phyloP scores from a whole-genome alignment of 2,113 vertebrate species.

The pig (Sus scrofa) region T2T-Sscrofa CM000820.6:36318501-36319000 shows the following conservation, averaged over 20 bases:
- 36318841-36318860: background rate
- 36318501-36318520: background rate
- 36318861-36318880: background rate
- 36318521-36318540: background rate
- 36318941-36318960: background rate
- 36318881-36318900: background rate
- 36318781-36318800: background rate
- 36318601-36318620: background rate
- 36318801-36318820: background rate
- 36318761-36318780: background rate
- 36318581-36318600: slow-evolving; percentile 4
- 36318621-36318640: background rate
- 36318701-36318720: background rate
- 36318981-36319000: background rate
- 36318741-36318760: background rate
- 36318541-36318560: background rate
- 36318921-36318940: background rate
- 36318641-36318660: background rate
- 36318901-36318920: background rate
- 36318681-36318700: background rate
- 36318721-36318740: background rate
- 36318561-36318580: background rate
- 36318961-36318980: background rate
- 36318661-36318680: background rate
- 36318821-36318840: background rate